A percentile compares a stretch with the other conserved stretches of the same genome.
Evolutionary conservation across 2,888 invertebrate species (phyloP).

Genomic region (Nebria salina): DNA sequence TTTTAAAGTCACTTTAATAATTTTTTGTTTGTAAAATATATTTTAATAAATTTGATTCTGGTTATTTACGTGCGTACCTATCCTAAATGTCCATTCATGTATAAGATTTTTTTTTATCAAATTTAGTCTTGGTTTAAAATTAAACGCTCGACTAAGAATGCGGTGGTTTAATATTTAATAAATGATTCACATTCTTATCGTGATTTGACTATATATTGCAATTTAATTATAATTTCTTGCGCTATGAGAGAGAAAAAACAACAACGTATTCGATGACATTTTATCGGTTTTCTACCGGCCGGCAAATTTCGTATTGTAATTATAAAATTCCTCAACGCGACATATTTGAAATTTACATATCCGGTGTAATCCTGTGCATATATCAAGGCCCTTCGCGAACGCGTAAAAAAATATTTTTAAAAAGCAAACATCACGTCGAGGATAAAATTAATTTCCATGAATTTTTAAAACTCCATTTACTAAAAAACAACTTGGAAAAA

Average conservation of each 20-base stretch:
- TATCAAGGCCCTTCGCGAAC: neutral
- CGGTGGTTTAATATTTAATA: too few species aligned
- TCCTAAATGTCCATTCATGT: too few species aligned
- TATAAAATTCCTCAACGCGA: neutral
- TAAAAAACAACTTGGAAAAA: neutral
- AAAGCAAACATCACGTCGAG: slow-evolving; percentile 8
- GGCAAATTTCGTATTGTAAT: neutral
- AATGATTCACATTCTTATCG: neutral
- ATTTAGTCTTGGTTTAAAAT: too few species aligned
- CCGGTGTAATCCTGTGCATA: neutral
- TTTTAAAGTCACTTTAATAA: too few species aligned
- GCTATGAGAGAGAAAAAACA: neutral
- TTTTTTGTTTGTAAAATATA: too few species aligned
- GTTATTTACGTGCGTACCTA: too few species aligned
- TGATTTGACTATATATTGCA: neutral
- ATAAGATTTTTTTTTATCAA: too few species aligned
- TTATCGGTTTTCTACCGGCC: neutral
- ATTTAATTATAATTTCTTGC: neutral
- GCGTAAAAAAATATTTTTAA: slow-evolving; percentile 2
- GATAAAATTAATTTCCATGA: slow-evolving; percentile 19
- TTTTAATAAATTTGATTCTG: too few species aligned
- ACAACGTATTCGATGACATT: neutral
- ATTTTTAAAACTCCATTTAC: slow-evolving; percentile 21
- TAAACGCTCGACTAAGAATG: too few species aligned
- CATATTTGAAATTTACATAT: slow-evolving; percentile 1